These are phyloP conservation scores for Ceratosolen fusciceps DNA, from an alignment of 1,140 invertebrate species.

Conservation along the genomic window DNA sequence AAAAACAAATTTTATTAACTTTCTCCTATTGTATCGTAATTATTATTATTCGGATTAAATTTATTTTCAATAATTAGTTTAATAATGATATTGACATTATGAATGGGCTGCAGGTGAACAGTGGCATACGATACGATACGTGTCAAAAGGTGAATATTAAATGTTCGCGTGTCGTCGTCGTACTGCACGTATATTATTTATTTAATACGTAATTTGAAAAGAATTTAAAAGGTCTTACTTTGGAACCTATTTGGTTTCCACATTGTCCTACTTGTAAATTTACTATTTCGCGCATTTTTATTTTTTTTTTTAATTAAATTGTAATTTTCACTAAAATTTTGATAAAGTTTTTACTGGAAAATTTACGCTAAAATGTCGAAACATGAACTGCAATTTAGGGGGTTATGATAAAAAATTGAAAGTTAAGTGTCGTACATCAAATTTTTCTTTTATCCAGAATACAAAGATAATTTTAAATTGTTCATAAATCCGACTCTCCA, in stretches of 20 bases:
- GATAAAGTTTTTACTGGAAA: background rate
- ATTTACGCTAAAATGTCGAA: background rate
- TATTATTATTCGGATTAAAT: background rate
- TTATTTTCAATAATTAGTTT: background rate
- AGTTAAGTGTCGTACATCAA: too few relatives aligned
- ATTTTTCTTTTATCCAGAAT: too few relatives aligned
- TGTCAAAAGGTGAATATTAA: too few relatives aligned
- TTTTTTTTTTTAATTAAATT: conserved; percentile 11
- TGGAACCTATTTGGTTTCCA: conserved; percentile 77
- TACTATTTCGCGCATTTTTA: conserved; percentile 76
- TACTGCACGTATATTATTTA: too few relatives aligned
- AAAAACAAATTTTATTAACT: background rate
- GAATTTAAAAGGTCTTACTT: conserved; percentile 62
- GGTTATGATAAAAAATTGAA: background rate
- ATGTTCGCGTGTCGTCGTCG: too few relatives aligned
- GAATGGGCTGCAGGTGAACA: too few relatives aligned
- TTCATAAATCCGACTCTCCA: too few relatives aligned
- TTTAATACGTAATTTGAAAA: background rate
- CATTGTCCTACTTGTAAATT: conserved; percentile 77
- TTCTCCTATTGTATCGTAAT: background rate
- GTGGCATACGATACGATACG: too few relatives aligned
- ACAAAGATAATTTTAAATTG: too few relatives aligned
- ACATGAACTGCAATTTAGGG: background rate
- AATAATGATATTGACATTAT: background rate
- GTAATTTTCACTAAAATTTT: too few relatives aligned